phyloP scores from a whole-genome alignment of 2,113 vertebrate genomes.

The Sander vitreus region DNA sequence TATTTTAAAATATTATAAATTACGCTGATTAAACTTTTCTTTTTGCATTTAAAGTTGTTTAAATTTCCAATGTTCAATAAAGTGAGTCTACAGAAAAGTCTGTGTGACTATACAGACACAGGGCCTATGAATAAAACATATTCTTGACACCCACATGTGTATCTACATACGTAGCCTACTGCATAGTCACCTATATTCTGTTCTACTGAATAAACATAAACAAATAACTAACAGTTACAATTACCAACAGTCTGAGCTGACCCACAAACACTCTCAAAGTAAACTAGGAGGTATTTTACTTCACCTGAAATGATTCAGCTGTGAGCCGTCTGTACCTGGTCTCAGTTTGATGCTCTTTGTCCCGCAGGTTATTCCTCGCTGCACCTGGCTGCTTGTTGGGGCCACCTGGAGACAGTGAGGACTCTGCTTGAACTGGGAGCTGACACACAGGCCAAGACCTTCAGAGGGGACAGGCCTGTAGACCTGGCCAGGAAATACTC shows the following conservation, averaged over 20 bases:
- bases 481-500: slow-evolving; percentile 84
- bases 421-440: slow-evolving; percentile 83
- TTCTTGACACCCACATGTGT: too few species aligned
- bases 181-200: not conserved
- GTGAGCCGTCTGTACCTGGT: not conserved
- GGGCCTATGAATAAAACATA: too few species aligned
- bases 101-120: too few species aligned
- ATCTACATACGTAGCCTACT: too few species aligned
- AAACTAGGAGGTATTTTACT: not conserved
- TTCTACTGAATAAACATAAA: not conserved
- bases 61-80: too few species aligned
- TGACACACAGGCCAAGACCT: slow-evolving; percentile 80
- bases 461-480: slow-evolving; percentile 79
- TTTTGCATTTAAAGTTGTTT: too few species aligned
- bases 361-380: slow-evolving; percentile 84
- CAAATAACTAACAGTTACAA: too few species aligned
- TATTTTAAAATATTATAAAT: too few species aligned
- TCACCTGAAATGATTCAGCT: not conserved
- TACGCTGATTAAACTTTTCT: too few species aligned
- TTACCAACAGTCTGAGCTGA: not conserved
- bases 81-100: too few species aligned
- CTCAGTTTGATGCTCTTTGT: not conserved
- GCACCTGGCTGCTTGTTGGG: slow-evolving; percentile 87
- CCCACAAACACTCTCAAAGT: not conserved
- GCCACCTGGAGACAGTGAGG: slow-evolving; percentile 85